Conservation (phyloP, 2,888 invertebrate species). For the Magallana nippona region DNA sequence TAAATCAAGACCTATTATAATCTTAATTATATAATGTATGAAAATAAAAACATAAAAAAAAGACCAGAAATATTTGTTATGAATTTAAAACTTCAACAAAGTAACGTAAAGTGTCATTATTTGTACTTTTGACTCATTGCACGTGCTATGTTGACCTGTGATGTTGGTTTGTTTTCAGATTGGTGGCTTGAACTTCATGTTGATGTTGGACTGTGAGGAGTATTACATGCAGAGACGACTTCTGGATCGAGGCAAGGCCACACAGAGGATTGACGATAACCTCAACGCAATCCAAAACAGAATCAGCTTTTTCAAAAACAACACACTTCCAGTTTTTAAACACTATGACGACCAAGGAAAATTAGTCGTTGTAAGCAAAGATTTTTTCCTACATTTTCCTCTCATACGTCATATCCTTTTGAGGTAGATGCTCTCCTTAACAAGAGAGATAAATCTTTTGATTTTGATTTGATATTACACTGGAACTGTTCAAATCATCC, state of each 20-base stretch:
- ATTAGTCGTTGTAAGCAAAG: conserved; percentile 73
- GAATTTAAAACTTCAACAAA: neutral
- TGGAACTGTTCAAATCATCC: too few relatives aligned
- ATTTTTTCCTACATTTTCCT: neutral
- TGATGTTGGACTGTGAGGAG: conserved; percentile 77
- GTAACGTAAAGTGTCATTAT: too few relatives aligned
- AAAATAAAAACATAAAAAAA: too few relatives aligned
- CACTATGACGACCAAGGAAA: conserved; percentile 73
- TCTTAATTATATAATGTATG: too few relatives aligned
- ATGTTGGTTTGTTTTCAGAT: conserved; percentile 60
- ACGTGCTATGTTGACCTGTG: neutral
- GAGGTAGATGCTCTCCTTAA: neutral
- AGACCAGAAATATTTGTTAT: neutral
- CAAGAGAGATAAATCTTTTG: neutral
- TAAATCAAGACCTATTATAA: too few relatives aligned
- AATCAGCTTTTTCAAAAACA: conserved; percentile 73
- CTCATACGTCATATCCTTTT: neutral
- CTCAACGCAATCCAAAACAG: conserved; percentile 67
- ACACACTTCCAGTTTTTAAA: conserved; percentile 75
- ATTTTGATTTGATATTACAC: too few relatives aligned
- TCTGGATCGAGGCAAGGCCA: conserved; percentile 62
- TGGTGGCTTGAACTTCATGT: conserved; percentile 72
- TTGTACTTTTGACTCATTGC: neutral
- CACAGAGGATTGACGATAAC: conserved; percentile 72
- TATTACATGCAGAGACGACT: conserved; percentile 70